Base-by-base conservation (phyloP, 2,888 invertebrate species). In the Palloptera scutellata region DNA sequence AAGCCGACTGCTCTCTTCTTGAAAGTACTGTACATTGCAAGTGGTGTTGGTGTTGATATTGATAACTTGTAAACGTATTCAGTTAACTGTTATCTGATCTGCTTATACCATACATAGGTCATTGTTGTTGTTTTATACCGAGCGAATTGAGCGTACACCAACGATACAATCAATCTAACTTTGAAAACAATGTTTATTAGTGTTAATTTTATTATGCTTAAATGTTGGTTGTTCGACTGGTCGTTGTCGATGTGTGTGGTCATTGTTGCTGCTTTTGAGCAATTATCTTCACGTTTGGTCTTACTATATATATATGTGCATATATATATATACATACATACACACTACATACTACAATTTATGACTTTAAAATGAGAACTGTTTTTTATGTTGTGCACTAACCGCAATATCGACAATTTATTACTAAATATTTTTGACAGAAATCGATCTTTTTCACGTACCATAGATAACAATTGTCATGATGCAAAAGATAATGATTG, bases 331-430 rank as follows among this genome's bases (percentile, higher is more conserved):
- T 55, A 66, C 72, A 68, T 68, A 70, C 70, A 69, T 74, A 67
- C 61, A 48, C 19, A 20, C 30, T 61, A n/a, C 15, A 73, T 80
- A 79, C 79, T 78, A 80, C 75, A 68, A 79, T 79, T 79, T 79
- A 79, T 76, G 76, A 61, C 75, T 70, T 57, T 71, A 70, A 67
- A 76, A 74, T 72, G 73, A 70, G 74, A n/a, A n/a, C n/a, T 78
- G 76, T 77, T 74, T 30, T 30, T 30, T 30, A 30, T 30, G 2
- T 30, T 30, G 30, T 30, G 30, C 30, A 30, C 30, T 30, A 30
- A 30, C 30, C 30, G 74, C 74, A 79, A 77, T 79, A 78, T 78
- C 74, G 73, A 78, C 74, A 77, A 80, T 79, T 79, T 79, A 79
- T 79, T 72, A 71, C 69, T 76, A n/a, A 63, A 45, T 60, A 40